These are phyloP conservation scores for Picathartes gymnocephalus DNA, from an alignment of 2,113 vertebrate genomes.

Conservation along the genomic window DNA sequence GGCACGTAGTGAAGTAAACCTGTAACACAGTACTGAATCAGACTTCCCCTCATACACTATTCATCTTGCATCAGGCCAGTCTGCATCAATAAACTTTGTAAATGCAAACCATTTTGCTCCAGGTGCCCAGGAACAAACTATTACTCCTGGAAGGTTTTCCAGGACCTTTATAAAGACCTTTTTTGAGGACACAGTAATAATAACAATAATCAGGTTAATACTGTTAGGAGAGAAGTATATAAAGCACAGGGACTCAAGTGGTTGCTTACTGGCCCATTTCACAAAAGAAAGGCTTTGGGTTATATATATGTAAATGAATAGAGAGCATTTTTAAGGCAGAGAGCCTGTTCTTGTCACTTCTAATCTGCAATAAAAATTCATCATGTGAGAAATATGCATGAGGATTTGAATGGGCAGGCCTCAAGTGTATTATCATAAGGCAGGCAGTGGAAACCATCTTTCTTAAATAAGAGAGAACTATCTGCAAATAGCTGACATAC, in stretches of 20 bases:
- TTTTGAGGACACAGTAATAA: neutral
- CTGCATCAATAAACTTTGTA: neutral
- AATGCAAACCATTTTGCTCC: neutral
- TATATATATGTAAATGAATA: slow-evolving; percentile 47
- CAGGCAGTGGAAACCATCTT: neutral
- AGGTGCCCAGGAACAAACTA: neutral
- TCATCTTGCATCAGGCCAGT: neutral
- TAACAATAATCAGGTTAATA: neutral
- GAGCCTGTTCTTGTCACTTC: slow-evolving; percentile 29
- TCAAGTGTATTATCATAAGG: slow-evolving; percentile 11
- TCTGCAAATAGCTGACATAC: neutral
- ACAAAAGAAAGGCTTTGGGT: neutral
- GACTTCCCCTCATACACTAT: neutral
- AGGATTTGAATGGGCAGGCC: neutral
- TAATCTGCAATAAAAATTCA: slow-evolving; percentile 45
- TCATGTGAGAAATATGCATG: slow-evolving; percentile 40
- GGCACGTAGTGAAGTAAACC: rapidly evolving
- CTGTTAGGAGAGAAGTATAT: neutral
- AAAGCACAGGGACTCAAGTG: neutral
- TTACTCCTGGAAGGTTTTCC: neutral
- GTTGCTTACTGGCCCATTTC: neutral
- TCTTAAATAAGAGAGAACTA: neutral
- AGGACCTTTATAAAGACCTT: neutral
- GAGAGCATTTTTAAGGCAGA: slow-evolving; percentile 19
- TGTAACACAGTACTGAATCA: neutral